A percentile compares a stretch with the other conserved stretches of the same genome.
Conservation (phyloP, 2,113 vertebrate species). For the Dissostichus mawsoni region DNA sequence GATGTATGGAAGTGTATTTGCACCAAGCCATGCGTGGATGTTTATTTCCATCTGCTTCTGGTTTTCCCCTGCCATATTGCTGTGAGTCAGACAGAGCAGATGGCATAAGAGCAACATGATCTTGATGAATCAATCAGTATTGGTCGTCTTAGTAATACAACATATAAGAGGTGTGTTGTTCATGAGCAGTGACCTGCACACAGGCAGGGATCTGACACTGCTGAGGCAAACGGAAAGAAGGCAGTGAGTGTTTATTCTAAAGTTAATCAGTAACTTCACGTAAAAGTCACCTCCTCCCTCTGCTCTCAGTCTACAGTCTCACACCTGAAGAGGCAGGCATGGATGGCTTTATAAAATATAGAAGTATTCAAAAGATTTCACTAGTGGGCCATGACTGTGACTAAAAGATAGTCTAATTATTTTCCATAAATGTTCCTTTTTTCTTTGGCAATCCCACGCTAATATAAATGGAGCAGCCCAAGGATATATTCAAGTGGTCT, state of each 20-base stretch:
- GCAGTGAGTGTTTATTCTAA: constrained; percentile 53
- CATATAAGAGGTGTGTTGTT: not conserved
- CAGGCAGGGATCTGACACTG: not conserved
- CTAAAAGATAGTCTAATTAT: too few relatives aligned
- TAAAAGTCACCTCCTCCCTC: constrained; percentile 22
- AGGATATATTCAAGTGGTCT: too few relatives aligned
- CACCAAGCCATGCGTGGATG: not conserved
- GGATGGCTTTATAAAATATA: too few relatives aligned
- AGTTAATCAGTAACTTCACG: constrained; percentile 67
- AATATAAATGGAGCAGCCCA: too few relatives aligned
- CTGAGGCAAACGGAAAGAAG: constrained; percentile 17
- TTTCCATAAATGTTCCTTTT: too few relatives aligned
- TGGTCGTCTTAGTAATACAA: not conserved
- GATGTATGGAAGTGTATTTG: too few relatives aligned
- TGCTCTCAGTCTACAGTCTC: not conserved
- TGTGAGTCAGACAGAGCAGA: constrained; percentile 16
- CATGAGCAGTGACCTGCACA: not conserved
- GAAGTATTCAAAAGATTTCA: too few relatives aligned
- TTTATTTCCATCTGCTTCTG: not conserved
- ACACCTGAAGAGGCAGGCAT: not conserved
- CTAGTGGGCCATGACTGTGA: too few relatives aligned
- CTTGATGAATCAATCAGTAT: not conserved
- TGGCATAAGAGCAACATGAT: not conserved
- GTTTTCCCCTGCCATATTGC: not conserved
- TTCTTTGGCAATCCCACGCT: too few relatives aligned